Conservation (phyloP, 2,797 vertebrate species). For the Acipenser oxyrinchus region DNA sequence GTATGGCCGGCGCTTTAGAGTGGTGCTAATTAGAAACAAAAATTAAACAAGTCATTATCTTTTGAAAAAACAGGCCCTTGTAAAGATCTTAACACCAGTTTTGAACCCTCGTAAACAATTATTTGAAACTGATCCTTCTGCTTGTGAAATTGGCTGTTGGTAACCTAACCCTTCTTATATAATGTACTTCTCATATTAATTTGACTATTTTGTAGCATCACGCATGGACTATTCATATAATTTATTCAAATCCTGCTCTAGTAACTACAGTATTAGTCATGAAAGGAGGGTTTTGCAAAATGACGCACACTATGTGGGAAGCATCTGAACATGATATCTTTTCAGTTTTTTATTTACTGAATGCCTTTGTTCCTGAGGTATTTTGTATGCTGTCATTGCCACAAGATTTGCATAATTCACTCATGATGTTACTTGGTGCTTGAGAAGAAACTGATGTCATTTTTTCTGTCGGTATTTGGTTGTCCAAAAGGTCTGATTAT, state of each 20-base stretch:
- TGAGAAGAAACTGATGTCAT: background rate
- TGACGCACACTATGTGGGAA: conserved; percentile 9
- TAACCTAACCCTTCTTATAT: background rate
- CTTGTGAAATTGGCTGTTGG: no score
- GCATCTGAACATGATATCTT: background rate
- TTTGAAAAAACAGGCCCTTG: no score
- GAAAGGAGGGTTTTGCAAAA: conserved; percentile 14
- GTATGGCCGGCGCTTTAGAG: no score
- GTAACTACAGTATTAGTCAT: conserved; percentile 17
- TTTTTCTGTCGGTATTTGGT: no score
- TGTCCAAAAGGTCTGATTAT: conserved; percentile 18
- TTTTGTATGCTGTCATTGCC: conserved; percentile 15
- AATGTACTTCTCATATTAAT: conserved; percentile 3
- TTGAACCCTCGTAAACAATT: no score
- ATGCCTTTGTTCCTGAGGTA: conserved; percentile 12
- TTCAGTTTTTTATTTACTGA: no score
- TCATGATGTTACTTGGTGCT: conserved; percentile 10
- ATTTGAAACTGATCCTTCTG: no score
- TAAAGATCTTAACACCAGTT: no score
- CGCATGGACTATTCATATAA: conserved; percentile 22
- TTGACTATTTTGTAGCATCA: background rate
- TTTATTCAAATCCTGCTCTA: conserved; percentile 32
- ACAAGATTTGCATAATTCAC: conserved; percentile 9
- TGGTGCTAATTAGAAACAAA: no score
- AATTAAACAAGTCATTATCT: no score